Conservation (phyloP, 2,888 invertebrate genomes). For the Peribatodes rhomboidaria region DNA sequence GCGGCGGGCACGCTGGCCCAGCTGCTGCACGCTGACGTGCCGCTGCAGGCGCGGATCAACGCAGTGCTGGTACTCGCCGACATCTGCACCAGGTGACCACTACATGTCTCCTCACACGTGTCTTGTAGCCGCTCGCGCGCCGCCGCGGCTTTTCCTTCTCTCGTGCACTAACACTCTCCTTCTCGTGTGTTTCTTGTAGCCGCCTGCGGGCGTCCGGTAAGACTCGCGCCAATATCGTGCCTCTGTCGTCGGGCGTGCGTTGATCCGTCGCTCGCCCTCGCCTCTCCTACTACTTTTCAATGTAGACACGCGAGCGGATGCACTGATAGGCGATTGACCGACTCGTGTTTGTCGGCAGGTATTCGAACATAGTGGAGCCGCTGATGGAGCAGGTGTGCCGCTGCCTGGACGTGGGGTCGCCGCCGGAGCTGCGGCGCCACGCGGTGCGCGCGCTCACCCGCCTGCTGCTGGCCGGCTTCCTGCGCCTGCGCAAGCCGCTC, state of each 20-base stretch:
- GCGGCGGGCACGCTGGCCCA: slow-evolving; percentile 85
- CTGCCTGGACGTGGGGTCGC: slow-evolving; percentile 86
- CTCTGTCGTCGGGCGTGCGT: no score
- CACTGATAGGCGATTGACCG: no score
- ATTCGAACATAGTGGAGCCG: slow-evolving; percentile 90
- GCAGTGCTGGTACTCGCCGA: slow-evolving; percentile 89
- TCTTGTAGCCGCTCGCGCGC: no score
- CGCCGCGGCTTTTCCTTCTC: no score
- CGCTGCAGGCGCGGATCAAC: slow-evolving; percentile 88
- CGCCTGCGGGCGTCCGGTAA: no score
- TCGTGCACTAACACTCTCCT: no score
- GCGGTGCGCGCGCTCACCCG: slow-evolving; percentile 89
- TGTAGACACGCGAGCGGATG: no score
- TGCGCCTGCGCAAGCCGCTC: slow-evolving; percentile 89
- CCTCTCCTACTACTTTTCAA: no score
- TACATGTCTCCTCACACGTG: background rate
- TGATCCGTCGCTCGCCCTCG: no score
- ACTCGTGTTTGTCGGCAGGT: slow-evolving; percentile 70
- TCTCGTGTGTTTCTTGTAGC: no score
- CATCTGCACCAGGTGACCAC: slow-evolving; percentile 87
- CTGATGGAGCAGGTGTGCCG: slow-evolving; percentile 88
- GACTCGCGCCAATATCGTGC: no score
- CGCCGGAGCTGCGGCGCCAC: slow-evolving; percentile 87
- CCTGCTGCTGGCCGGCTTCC: slow-evolving; percentile 90
- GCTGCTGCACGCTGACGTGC: slow-evolving; percentile 58